Base-by-base conservation (phyloP, 1,140 invertebrate genomes). In the Trichomalopsis sarcophagae region DNA sequence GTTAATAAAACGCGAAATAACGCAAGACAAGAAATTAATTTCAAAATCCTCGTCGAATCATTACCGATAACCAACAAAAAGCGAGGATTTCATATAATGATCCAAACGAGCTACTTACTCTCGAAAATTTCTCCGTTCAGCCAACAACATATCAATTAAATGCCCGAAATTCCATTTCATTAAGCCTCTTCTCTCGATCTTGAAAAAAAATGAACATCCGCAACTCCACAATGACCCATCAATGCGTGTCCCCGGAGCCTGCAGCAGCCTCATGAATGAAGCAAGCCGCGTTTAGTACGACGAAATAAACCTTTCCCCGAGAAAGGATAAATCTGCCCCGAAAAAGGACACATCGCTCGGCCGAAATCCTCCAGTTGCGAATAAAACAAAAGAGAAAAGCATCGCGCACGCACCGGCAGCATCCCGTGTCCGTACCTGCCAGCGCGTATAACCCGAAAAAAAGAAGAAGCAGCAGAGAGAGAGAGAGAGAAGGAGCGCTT, bases 251-350 rank as follows among this genome's bases (percentile, higher is more conserved):
- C 10, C 40, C 44, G 71, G 2, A 44, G 2, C 33, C 33, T 4
- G 33, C 33, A 36, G 33, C 33, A n/a, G 80, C 14, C 81, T 83
- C 74, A 83, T 83, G 62, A 83, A 83, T 83, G 81, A 83, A 76
- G 27, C 73, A 76, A 66, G 5, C 50, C 50, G 81, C 55, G 36
- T 68, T 7, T 68, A 50, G 23, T 2, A 10, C 23, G 55, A 23
- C 36, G 36, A 55, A 82, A 82, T 82, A 82, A 82, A 82, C 30
- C 73, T 40, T 27, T 55, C 40, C n/a, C 11, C 55, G 13, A 75
- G 27, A 10, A 9, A 33, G 30, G 30, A 82, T 82, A 82, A 82
- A 82, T 82, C 55, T 75, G 40, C 36, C 55, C n/a, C 68, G 30
- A 36, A 76, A 76, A 76, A 68, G 21, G 50, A 74, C 44, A 62